Evolutionary conservation across 2,888 invertebrate species (phyloP), one percentile per base, ranked within the genome.

Genomic region (Sycophila texana): DNA sequence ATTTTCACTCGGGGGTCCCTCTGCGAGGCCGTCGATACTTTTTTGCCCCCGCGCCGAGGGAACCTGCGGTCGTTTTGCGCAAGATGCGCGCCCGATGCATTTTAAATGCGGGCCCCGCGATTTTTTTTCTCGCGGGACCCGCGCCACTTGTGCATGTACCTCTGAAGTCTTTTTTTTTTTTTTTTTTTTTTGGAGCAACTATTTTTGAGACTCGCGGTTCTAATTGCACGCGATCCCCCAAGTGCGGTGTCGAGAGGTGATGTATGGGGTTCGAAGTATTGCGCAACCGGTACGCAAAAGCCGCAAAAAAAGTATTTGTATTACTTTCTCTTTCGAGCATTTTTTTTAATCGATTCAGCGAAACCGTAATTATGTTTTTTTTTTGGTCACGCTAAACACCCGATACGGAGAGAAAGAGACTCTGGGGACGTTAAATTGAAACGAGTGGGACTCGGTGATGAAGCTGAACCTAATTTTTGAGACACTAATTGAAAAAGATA

Each of bases 241-340:
- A 10, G 10, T 39, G 39, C 39, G 39, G 39, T 39, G 39, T 39
- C 1, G 39, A 7, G 10, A 7, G 39, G 39, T 39, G 10, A 39
- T 10, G 39, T 10, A 39, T 10, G 39, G 39, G 39, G 39, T 39
- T 39, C 39, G 39, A n/a, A 14, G 47, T 47, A 57, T 53, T 70
- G 68, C 47, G 55, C 26, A 67, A 67, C 72, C 63, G 26, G n/a
- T 16, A 57, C 61, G 55, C 57, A 39, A 61, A 68, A 70, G 18
- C 2, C 5, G 4, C 3, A 47, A 47, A 30, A 53, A 65, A 71
- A 71, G 47, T 57, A 65, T 77, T 77, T 77, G 77, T 63, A 71
- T 70, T 71, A 77, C 77, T 77, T 77, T 77, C 77, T 71, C 77
- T 57, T 30, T 39, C 1, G 39, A 16, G 77, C 77, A 49, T 49